Conservation (phyloP, 2,888 invertebrate genomes). For the Drosophila emarginata region DNA sequence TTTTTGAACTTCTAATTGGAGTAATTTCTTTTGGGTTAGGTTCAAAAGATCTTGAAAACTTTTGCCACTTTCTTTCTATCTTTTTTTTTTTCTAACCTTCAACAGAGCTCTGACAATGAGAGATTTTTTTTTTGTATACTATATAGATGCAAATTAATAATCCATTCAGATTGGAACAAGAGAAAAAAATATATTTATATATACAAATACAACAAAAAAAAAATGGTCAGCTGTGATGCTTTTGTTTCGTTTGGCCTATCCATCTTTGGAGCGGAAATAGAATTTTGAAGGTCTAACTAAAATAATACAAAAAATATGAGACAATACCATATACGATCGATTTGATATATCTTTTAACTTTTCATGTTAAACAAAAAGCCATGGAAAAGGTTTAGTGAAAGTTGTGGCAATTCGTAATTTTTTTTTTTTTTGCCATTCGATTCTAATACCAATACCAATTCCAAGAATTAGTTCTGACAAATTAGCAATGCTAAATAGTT, state of each 20-base stretch:
- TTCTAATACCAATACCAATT: not conserved
- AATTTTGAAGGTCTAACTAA: slow-evolving; percentile 52
- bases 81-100: not conserved
- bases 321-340: not conserved
- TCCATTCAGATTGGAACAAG: slow-evolving; percentile 65
- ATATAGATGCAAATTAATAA: slow-evolving; percentile 68
- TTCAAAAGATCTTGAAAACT: slow-evolving; percentile 31
- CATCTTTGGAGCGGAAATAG: slow-evolving; percentile 61
- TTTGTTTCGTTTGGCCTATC: not conserved
- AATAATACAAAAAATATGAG: slow-evolving; percentile 28
- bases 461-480: slow-evolving; percentile 28
- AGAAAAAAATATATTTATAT: too few species aligned
- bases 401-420: slow-evolving; percentile 22
- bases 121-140: slow-evolving; percentile 63
- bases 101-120: slow-evolving; percentile 37
- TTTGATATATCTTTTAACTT: not conserved
- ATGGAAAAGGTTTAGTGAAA: slow-evolving; percentile 32
- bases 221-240: slow-evolving; percentile 30
- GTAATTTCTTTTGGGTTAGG: slow-evolving; percentile 38
- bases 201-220: too few species aligned
- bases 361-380: not conserved
- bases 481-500: slow-evolving; percentile 38
- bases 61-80: slow-evolving; percentile 61
- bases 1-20: slow-evolving; percentile 41
- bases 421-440: not conserved